phyloP scores from a whole-genome alignment of 2,113 vertebrate species.

The Hystrix cristata region DNA sequence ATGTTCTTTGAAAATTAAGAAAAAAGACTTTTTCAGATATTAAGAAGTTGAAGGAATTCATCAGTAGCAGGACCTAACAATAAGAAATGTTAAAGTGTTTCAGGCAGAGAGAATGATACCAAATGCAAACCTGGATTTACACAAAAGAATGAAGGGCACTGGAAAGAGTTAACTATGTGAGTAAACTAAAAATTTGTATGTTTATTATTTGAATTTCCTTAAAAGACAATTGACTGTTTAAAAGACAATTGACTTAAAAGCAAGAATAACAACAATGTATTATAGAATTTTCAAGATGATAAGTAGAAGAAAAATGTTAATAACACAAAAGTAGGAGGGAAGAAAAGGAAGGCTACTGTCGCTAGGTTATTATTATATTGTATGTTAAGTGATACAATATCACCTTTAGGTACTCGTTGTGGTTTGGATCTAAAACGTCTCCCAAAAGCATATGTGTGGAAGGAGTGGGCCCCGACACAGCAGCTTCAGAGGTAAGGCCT shows the following conservation, averaged over 20 bases:
- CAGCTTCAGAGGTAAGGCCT: neutral
- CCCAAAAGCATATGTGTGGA: neutral
- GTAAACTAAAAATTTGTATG: neutral
- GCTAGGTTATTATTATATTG: neutral
- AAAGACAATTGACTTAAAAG: neutral
- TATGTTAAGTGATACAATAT: neutral
- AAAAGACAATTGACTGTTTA: neutral
- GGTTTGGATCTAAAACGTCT: too few relatives aligned
- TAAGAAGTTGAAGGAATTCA: neutral
- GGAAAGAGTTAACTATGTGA: neutral
- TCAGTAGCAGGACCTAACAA: neutral
- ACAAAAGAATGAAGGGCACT: neutral
- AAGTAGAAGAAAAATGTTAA: neutral
- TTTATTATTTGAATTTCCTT: neutral
- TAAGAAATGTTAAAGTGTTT: neutral
- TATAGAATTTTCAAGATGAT: neutral
- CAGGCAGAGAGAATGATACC: neutral
- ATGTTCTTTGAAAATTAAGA: neutral
- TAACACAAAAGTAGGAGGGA: neutral
- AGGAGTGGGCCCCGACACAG: neutral
- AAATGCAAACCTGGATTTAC: neutral
- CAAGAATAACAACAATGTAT: neutral
- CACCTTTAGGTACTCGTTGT: neutral
- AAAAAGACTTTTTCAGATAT: neutral
- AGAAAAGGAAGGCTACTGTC: neutral